Base-by-base conservation (phyloP, 2,888 invertebrate genomes). In the Melanargia galathea region DNA sequence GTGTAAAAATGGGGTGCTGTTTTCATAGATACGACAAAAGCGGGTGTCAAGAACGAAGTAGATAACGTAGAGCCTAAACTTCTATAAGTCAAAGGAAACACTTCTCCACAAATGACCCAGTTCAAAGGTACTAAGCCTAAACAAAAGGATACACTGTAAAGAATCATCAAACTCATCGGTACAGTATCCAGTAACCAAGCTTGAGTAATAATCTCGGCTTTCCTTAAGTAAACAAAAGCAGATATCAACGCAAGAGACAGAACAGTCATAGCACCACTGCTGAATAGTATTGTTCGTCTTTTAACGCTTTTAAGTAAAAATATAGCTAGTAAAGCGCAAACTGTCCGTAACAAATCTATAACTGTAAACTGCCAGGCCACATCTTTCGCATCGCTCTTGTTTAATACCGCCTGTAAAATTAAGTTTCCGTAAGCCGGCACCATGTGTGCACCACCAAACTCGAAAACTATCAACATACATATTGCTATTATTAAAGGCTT, bases 281-380 rank as follows among this genome's bases (percentile, higher is more conserved):
- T 79, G 57, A 91, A 90, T 20, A 91, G 70, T 63, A 91, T 90
- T 0, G 86, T 86, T 56, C 90, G 77, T 56, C 90, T 72, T 56
- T 81, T 87, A 58, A 80, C 86, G 59, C 81, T 83, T 73, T 90
- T 91, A 0, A 91, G 67, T 67, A 91, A 66, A 64, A 90, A 90
- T 81, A 90, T 90, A 56, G 90, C 93, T 13, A 94, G 67, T 24
- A 93, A 87, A 0, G 95, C 94, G 73, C 93, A 93, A 0, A 93
- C 62, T 1, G 94, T 89, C 54, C 95, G 87, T 0, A 94, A 85
- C n/a, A 92, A 70, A 68, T 95, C 95, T 68, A 95, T 92, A 2
- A 94, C 83, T 18, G 95, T 90, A 57, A 94, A 95, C 65, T 94
- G 94, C 80, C 87, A 90, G 6, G 86, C 81, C 0, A 91, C 90